These are phyloP conservation scores for Molanna angustata DNA, from an alignment of 2,888 invertebrate species.

Conservation along the genomic window DNA sequence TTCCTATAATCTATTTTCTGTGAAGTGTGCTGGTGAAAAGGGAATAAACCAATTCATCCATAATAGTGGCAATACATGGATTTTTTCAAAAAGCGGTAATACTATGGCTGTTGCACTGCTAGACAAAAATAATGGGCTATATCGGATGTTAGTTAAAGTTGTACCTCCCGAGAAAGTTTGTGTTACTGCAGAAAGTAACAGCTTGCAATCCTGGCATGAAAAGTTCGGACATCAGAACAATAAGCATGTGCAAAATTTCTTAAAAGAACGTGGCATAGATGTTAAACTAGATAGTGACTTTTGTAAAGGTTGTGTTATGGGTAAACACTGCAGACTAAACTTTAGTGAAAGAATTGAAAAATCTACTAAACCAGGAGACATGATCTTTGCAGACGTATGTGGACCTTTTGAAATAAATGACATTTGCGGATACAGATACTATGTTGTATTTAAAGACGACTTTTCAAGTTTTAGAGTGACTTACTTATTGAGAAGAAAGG, in stretches of 20 bases:
- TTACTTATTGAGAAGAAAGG: too few relatives aligned
- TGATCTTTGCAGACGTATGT: too few relatives aligned
- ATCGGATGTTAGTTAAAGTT: slow-evolving; percentile 1
- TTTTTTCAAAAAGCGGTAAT: neutral
- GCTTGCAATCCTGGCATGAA: neutral
- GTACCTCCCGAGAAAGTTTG: neutral
- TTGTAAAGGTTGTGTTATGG: slow-evolving; percentile 3
- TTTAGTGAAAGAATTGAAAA: too few relatives aligned
- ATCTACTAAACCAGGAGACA: too few relatives aligned
- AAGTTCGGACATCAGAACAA: slow-evolving; percentile 2
- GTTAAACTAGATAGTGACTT: neutral
- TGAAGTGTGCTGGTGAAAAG: neutral
- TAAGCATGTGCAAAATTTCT: neutral
- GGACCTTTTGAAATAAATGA: too few relatives aligned
- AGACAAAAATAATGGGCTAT: neutral
- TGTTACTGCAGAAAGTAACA: neutral
- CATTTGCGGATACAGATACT: too few relatives aligned
- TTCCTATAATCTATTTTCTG: slow-evolving; percentile 3
- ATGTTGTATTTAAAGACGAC: too few relatives aligned
- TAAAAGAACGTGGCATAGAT: neutral
- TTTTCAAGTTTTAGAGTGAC: too few relatives aligned
- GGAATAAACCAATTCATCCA: neutral
- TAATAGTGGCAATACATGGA: neutral
- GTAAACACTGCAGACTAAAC: too few relatives aligned
- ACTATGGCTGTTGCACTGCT: neutral